Evolutionary conservation across 2,113 vertebrate species (phyloP).

Genomic region (Nycticebus coucang): DNA sequence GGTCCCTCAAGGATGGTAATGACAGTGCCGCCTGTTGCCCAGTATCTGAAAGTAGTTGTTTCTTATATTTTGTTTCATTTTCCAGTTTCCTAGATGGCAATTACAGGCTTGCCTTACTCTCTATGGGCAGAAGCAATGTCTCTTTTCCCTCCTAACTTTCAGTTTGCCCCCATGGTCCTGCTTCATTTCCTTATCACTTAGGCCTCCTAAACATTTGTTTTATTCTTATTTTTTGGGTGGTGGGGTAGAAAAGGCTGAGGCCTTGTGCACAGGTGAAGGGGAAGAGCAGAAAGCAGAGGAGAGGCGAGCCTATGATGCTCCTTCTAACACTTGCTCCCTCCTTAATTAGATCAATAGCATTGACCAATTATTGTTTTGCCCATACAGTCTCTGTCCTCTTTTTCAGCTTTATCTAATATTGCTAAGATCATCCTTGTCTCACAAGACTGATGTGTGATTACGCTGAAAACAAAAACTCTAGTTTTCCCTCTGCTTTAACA

Average conservation of each 20-base stretch:
- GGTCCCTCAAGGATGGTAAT: not conserved
- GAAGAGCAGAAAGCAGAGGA: not conserved
- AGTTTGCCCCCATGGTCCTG: not conserved
- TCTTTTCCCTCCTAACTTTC: not conserved
- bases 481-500: not conserved
- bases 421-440: not conserved
- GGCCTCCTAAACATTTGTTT: not conserved
- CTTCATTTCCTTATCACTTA: not conserved
- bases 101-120: not conserved
- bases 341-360: not conserved
- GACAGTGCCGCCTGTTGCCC: not conserved
- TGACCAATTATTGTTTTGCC: not conserved
- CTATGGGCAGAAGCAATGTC: not conserved
- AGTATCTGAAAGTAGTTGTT: not conserved
- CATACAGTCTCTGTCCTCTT: not conserved
- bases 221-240: not conserved
- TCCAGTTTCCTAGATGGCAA: not conserved
- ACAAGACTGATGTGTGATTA: not conserved
- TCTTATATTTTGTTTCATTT: not conserved
- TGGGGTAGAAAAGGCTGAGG: not conserved
- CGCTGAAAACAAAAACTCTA: not conserved
- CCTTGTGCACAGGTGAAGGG: not conserved
- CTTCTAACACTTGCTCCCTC: not conserved
- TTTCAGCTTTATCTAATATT: not conserved
- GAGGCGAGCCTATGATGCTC: not conserved